Conservation (phyloP, 2,888 invertebrate genomes). For the Drosophila cyrtoloma region DNA sequence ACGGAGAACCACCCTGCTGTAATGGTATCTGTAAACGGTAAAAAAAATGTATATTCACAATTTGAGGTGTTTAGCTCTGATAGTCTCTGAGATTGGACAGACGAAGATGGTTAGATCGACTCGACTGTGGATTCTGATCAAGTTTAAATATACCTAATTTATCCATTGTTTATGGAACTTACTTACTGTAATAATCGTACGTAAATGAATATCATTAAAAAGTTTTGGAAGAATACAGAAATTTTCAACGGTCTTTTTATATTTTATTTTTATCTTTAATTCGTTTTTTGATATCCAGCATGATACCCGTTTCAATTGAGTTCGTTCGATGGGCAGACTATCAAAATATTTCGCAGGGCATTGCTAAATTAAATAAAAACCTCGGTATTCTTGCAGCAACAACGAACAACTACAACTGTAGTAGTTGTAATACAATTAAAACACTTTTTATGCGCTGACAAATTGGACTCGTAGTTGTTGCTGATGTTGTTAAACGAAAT, state of each 20-base stretch:
- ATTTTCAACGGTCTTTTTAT: fast-evolving
- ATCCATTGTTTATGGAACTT: neutral
- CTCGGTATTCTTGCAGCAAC: conserved; percentile 9
- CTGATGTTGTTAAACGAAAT: conserved; percentile 48
- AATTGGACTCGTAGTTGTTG: conserved; percentile 39
- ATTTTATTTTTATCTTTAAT: neutral
- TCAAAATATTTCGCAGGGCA: conserved; percentile 34
- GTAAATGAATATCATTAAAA: neutral
- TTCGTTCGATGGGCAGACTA: neutral
- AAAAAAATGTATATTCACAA: neutral
- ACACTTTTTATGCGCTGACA: conserved; percentile 61
- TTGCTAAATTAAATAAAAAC: conserved; percentile 56
- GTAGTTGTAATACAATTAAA: conserved; percentile 66
- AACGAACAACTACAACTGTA: conserved; percentile 8
- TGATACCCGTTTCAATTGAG: neutral
- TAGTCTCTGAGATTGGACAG: neutral
- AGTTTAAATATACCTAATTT: neutral
- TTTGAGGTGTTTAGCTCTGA: neutral
- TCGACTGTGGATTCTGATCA: neutral
- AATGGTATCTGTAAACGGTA: too few relatives aligned
- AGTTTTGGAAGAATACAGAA: neutral
- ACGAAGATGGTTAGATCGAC: neutral
- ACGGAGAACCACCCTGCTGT: too few relatives aligned
- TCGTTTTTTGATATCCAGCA: neutral
- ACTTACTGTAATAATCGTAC: neutral